Conservation (phyloP, 2,797 vertebrate species). For the Simalia tracyae region DNA sequence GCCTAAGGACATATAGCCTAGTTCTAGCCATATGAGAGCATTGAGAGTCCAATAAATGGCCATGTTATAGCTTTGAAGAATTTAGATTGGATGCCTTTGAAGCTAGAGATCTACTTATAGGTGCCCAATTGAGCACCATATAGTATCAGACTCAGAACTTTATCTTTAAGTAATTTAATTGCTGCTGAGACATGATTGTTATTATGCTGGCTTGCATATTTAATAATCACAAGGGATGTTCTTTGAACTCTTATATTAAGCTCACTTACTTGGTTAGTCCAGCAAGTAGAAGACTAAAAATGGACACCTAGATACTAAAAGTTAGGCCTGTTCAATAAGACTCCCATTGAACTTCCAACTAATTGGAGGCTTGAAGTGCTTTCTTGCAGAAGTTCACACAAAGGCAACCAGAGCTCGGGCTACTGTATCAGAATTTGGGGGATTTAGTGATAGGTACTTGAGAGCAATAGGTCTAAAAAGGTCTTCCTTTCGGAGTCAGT, state of each 20-base stretch:
- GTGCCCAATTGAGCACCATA: not conserved
- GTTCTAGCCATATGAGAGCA: not conserved
- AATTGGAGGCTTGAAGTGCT: not conserved
- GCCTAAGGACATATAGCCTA: not conserved
- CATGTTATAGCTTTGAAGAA: not conserved
- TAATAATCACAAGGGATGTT: not conserved
- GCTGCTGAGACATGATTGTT: not conserved
- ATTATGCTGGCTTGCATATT: not conserved
- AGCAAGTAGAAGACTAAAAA: not conserved
- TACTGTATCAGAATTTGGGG: not conserved
- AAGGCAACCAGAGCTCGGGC: not conserved
- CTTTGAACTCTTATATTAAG: not conserved
- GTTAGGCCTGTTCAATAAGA: not conserved
- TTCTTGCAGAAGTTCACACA: not conserved
- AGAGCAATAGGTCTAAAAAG: not conserved
- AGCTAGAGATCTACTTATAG: not conserved
- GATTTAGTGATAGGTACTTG: not conserved
- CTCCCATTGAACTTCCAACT: not conserved
- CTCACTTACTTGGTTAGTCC: not conserved
- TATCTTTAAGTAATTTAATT: not conserved
- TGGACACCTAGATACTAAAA: not conserved
- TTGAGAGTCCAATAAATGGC: not conserved
- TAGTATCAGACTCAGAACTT: not conserved
- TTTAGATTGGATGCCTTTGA: not conserved
- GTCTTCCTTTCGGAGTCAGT: not conserved